These are phyloP conservation scores for Gymnocypris eckloni DNA, from an alignment of 2,797 vertebrate genomes.

Conservation along the genomic window DNA sequence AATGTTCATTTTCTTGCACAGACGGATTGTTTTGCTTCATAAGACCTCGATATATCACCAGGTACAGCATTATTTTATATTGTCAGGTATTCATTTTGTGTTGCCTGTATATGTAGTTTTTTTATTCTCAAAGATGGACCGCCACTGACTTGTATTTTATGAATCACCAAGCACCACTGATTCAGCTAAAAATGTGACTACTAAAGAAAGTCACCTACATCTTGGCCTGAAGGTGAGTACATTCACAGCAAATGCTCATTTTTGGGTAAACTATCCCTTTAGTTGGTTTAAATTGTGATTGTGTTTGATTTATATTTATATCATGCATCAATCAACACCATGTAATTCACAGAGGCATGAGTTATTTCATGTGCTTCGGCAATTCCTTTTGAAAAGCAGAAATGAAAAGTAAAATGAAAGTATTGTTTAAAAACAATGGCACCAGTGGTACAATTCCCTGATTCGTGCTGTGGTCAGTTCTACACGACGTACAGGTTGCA, in stretches of 20 bases:
- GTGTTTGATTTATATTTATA: neutral
- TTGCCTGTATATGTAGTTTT: too few species aligned
- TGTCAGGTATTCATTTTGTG: too few species aligned
- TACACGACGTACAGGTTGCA: conserved; percentile 51
- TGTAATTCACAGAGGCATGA: neutral
- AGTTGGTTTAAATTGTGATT: conserved; percentile 18
- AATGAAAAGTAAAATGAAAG: neutral
- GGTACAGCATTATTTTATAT: too few species aligned
- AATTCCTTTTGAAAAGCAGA: neutral
- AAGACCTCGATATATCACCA: too few species aligned
- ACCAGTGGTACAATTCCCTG: neutral
- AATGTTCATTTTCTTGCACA: too few species aligned
- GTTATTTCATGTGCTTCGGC: neutral
- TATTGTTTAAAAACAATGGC: too few species aligned
- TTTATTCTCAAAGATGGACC: too few species aligned
- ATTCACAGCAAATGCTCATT: neutral
- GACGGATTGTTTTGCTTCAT: too few species aligned
- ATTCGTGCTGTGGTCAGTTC: conserved; percentile 49
- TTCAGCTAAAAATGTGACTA: neutral
- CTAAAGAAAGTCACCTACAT: neutral
- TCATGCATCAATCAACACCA: conserved; percentile 2
- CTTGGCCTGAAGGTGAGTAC: neutral
- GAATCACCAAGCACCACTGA: too few species aligned
- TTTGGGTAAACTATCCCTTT: neutral
- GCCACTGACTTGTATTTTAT: too few species aligned